Base-by-base conservation (phyloP, 1,140 invertebrate genomes). In the Hypsibius dujardini region DNA sequence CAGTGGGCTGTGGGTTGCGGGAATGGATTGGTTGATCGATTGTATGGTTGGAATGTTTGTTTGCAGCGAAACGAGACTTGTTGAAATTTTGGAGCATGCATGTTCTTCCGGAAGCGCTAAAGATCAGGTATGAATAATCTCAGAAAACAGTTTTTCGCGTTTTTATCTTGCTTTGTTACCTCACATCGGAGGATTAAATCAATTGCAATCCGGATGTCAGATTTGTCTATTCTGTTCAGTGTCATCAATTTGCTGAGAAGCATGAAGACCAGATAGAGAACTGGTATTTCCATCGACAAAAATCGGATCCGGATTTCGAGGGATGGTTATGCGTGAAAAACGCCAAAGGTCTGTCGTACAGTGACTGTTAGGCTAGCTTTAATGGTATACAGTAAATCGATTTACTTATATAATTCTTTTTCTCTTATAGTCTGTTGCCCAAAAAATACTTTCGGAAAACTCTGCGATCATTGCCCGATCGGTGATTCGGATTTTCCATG, bases 81-180 rank as follows among this genome's bases (percentile, higher is more conserved):
- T 92, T 40, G 95, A 98, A 80, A 92, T 97, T 73, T 88, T 93
- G 79, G 92, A 95, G 77, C 80, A 83, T 45, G 77, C 93, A 1
- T 94, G 91, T 77, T 83, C 83, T 72, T 80, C 87, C 1, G 81
- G 84, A 70, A 85, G 84, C 73, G 85, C 86, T 46, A 82, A 87
- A 75, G 83, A 86, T 71, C 88, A 84, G 75, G 75, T 78, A 79
- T 59, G 75, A 78, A 71, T 72, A 73, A 40, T 71, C 73, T 46
- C 47, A 72, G 2, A 59, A 47, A 71, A 59, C 70, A 2, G 74
- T 75, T 73, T 75, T 28, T 46, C 74, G 59, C 7, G 70, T 73
- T n/a, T 74, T 59, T 62, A 70, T 67, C 50, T 60, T 59, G 14
- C 69, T 77, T 2, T 74, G 74, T n/a, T 76, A 77, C 70, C 50